Percentiles rank a stretch among this genome's conserved stretches.
Conservation (phyloP, 1,140 invertebrate genomes). For the Scaptomyza montana region DNA sequence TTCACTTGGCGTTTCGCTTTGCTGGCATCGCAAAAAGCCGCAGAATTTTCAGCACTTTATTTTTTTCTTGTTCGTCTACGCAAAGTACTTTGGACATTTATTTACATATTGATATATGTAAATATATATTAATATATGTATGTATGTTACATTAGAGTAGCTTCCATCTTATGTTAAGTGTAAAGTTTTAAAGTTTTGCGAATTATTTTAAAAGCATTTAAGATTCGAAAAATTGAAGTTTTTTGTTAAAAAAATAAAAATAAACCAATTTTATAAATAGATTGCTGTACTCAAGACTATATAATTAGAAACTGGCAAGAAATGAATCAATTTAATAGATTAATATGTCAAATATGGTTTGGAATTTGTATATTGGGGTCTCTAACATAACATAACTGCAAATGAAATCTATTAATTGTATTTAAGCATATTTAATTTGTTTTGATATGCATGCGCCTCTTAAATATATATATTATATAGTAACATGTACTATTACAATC, state of each 20-base stretch:
- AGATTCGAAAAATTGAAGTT: too few species aligned
- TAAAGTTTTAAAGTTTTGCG: background rate
- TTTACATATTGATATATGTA: constrained; percentile 37
- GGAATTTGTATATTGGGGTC: too few species aligned
- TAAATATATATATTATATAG: background rate
- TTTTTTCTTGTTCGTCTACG: too few species aligned
- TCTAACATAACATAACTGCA: background rate
- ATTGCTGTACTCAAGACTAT: too few species aligned
- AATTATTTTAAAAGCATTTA: too few species aligned
- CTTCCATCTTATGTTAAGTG: background rate
- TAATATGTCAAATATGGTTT: background rate
- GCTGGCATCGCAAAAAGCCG: constrained; percentile 62
- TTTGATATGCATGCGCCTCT: too few species aligned
- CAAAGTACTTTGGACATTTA: constrained; percentile 18
- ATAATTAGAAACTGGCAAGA: too few species aligned
- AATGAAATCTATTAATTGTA: too few species aligned
- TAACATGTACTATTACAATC: constrained; percentile 24
- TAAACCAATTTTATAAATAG: too few species aligned
- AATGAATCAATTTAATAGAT: too few species aligned
- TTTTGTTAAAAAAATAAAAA: too few species aligned
- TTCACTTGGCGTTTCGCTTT: constrained; percentile 71
- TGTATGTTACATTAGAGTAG: background rate
- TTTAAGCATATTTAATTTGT: too few species aligned
- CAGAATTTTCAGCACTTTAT: constrained; percentile 16
- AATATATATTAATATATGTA: background rate